Base-by-base conservation (phyloP, 1,140 invertebrate species). In the Contarinia nasturtii region DNA sequence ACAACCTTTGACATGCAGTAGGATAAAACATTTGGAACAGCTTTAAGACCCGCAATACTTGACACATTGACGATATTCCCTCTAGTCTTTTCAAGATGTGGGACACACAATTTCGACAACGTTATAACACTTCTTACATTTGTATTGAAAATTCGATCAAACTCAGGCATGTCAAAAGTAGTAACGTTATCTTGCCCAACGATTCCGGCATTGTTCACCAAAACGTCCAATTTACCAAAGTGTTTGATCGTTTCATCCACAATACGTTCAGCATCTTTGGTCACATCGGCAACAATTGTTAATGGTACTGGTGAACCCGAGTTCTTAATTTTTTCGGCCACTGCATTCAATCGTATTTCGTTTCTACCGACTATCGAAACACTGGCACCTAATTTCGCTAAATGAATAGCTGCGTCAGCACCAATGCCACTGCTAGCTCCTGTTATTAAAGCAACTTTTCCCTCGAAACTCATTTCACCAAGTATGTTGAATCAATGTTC, bases 381-480 rank as follows among this genome's bases (percentile, higher is more conserved):
- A 17, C 60, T 72, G 1, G 83, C 86, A 3, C 83, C 85, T n/a
- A 80, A 61, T 47, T 77, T 73, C 11, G 86, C 77, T 50, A 94
- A 74, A 48, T 80, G 67, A 36, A 84, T 61, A 1, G 87, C 86
- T 17, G 83, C 82, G 2, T 77, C 81, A 34, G 80, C 77, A 33
- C 88, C 88, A 50, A 93, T 90, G 4, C 89, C 89, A 14, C 85
- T 88, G 61, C 84, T 88, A 0, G 85, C 87, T 44, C 87, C 87
- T 7, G 80, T 82, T 27, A 27, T 27, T 10, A 27, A 27, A 3
- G 27, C 27, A 5, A 27, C 27, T 27, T 27, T 27, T 27, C 27
- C 27, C 3, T 27, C 27, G 10, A 27, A 27, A 27, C 27, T 27
- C 27, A 27, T n/a, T n/a, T n/a, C n/a, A n/a, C n/a, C n/a, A n/a